Evolutionary conservation across 2,113 vertebrate genomes (phyloP).

Genomic region (Sceloporus undulatus): DNA sequence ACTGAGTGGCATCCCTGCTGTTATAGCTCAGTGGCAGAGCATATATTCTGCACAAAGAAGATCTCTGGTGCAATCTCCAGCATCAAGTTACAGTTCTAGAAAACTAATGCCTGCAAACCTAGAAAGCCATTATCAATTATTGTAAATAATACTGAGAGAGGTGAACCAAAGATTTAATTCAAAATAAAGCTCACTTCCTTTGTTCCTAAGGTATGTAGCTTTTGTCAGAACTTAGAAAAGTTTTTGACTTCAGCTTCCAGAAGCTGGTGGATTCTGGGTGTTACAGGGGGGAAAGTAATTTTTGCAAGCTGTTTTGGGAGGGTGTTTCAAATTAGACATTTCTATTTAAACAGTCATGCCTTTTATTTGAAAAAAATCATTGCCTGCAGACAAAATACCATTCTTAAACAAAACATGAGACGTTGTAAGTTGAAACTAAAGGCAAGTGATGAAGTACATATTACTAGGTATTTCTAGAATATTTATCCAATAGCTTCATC

Average conservation of each 20-base stretch:
- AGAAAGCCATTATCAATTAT: not conserved
- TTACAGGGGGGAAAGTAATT: too few species aligned
- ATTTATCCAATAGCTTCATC: conserved; percentile 31
- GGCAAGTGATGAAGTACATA: not conserved
- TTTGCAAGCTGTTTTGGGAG: too few species aligned
- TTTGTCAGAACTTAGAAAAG: not conserved
- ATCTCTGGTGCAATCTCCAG: too few species aligned
- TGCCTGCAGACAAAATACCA: not conserved
- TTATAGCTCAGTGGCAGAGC: not conserved
- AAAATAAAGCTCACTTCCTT: not conserved
- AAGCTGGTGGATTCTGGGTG: too few species aligned
- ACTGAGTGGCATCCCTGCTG: too few species aligned
- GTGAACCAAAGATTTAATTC: not conserved
- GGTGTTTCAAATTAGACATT: too few species aligned
- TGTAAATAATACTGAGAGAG: not conserved
- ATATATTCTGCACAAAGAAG: too few species aligned
- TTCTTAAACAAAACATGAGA: not conserved
- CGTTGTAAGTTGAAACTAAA: not conserved
- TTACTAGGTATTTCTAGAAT: not conserved
- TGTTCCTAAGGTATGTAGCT: not conserved
- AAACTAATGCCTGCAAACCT: not conserved
- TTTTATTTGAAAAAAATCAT: not conserved
- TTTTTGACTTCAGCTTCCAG: too few species aligned
- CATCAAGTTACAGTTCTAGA: not conserved
- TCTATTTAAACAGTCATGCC: not conserved